Evolutionary conservation across 2,888 invertebrate genomes (phyloP).

Genomic region (Actias luna): DNA sequence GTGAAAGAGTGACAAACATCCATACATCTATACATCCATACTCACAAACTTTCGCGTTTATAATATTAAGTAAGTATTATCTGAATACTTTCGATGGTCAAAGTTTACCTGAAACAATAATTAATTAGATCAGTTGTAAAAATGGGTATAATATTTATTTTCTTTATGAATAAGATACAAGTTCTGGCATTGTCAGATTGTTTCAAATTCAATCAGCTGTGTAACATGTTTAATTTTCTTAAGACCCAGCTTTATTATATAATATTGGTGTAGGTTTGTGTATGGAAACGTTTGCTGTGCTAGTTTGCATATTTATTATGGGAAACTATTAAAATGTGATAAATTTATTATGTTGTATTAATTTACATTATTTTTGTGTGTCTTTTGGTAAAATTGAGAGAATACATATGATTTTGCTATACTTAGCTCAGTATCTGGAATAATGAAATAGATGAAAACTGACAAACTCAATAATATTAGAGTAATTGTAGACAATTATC

Average conservation of each 20-base stretch:
- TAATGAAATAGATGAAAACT: background rate
- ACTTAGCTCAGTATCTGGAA: background rate
- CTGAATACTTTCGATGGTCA: background rate
- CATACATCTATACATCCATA: no score
- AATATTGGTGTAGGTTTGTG: background rate
- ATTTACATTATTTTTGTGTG: background rate
- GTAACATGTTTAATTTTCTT: no score
- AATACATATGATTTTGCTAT: background rate
- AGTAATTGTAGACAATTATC: background rate
- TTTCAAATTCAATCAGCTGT: background rate
- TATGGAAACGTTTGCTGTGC: no score
- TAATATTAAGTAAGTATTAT: no score
- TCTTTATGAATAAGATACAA: background rate
- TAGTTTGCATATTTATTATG: background rate
- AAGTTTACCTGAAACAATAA: background rate
- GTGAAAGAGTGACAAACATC: no score
- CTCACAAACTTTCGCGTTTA: no score
- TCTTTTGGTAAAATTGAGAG: background rate
- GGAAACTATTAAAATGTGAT: background rate
- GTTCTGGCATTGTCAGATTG: background rate
- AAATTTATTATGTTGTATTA: background rate
- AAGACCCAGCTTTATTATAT: background rate
- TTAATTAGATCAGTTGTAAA: background rate
- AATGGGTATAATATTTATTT: background rate
- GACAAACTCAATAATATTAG: background rate